Evolutionary conservation across 2,797 vertebrate species (phyloP).

Genomic region (Otus scops): DNA sequence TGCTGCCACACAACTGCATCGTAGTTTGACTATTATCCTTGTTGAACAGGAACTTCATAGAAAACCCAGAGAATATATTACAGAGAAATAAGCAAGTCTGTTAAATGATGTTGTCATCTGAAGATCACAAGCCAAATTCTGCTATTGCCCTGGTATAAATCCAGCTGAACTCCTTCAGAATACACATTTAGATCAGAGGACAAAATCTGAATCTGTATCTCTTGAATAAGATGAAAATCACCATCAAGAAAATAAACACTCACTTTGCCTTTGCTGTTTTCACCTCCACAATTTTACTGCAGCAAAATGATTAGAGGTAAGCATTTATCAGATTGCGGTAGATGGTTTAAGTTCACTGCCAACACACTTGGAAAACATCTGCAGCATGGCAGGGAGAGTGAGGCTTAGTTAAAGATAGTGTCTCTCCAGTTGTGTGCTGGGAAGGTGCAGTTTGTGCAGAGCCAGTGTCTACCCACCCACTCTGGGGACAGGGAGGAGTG

Average conservation of each 20-base stretch:
- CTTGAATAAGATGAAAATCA: neutral
- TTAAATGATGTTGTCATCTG: neutral
- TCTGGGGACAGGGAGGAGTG: neutral
- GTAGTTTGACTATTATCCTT: neutral
- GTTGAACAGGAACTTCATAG: neutral
- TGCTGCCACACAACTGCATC: conserved; percentile 50
- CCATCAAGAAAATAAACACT: neutral
- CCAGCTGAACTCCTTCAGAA: neutral
- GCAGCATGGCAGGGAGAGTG: neutral
- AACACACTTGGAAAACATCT: neutral
- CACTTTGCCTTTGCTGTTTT: neutral
- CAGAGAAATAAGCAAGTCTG: neutral
- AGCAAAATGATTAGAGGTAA: neutral
- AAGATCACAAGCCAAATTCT: neutral
- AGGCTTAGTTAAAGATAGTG: neutral
- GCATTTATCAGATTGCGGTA: neutral
- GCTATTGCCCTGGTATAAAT: neutral
- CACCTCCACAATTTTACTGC: neutral
- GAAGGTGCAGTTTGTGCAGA: neutral
- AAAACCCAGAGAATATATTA: neutral
- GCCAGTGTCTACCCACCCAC: fast-evolving
- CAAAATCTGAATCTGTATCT: neutral
- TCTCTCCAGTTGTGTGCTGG: neutral
- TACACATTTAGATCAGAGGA: neutral
- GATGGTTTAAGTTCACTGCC: neutral